Conservation (phyloP, 2,113 vertebrate genomes). For the Otocyon megalotis region DNA sequence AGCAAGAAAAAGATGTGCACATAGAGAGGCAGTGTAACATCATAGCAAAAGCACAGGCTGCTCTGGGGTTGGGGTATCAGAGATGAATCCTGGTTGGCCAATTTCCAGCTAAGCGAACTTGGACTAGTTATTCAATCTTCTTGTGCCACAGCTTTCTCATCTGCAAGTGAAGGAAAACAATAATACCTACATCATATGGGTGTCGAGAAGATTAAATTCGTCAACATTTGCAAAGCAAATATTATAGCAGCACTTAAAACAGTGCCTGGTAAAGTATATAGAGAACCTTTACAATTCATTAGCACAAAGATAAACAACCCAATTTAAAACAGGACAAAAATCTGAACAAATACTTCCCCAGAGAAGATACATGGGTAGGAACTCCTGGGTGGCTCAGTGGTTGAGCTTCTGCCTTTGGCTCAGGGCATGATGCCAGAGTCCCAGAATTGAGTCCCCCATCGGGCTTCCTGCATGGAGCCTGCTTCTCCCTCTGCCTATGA, state of each 20-base stretch:
- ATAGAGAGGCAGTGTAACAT: accelerated
- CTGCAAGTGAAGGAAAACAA: slow-evolving; percentile 18
- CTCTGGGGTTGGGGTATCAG: neutral
- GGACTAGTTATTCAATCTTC: neutral
- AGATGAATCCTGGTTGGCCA: too few relatives aligned
- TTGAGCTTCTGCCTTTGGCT: too few relatives aligned
- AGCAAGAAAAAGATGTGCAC: neutral
- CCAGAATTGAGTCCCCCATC: too few relatives aligned
- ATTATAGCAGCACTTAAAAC: neutral
- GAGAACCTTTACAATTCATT: neutral
- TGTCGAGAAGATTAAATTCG: slow-evolving; percentile 23
- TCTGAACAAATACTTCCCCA: neutral
- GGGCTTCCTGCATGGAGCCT: too few relatives aligned
- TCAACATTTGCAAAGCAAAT: slow-evolving; percentile 23
- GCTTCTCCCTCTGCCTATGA: too few relatives aligned
- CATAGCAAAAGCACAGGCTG: neutral
- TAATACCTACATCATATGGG: neutral
- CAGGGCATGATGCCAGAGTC: too few relatives aligned
- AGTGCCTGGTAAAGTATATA: neutral
- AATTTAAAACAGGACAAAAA: neutral
- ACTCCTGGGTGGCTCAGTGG: too few relatives aligned
- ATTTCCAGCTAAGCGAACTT: neutral
- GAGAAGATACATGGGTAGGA: neutral
- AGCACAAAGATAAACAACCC: neutral
- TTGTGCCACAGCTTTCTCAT: neutral